Evolutionary conservation across 1,140 invertebrate genomes (phyloP).

Genomic region (Pseudoatta argentina): DNA sequence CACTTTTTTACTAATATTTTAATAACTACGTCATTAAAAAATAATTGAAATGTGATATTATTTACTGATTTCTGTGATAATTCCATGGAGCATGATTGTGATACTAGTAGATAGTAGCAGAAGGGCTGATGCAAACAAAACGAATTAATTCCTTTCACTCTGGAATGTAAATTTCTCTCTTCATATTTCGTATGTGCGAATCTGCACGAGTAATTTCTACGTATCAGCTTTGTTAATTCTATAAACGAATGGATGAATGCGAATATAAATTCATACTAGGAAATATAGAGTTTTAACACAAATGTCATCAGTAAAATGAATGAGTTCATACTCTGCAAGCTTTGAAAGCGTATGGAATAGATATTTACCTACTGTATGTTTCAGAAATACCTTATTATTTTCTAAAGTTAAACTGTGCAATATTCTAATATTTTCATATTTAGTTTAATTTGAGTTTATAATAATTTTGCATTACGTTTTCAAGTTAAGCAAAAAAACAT

Average conservation of each 20-base stretch:
- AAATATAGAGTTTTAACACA: conserved; percentile 45
- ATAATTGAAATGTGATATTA: conserved; percentile 17
- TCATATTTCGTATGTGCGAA: not conserved
- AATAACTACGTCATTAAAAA: not conserved
- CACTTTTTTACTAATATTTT: not conserved
- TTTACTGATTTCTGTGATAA: conserved; percentile 12
- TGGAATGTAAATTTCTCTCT: conserved; percentile 11
- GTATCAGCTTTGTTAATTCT: not conserved
- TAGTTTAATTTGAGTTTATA: conserved; percentile 7
- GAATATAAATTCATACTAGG: conserved; percentile 23
- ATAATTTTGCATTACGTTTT: not conserved
- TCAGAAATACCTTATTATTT: not conserved
- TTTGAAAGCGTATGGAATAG: conserved; percentile 1
- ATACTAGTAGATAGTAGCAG: not conserved
- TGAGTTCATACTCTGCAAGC: not conserved
- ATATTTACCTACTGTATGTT: not conserved
- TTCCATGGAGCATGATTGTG: not conserved
- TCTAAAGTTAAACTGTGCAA: not conserved
- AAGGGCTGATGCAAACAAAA: not conserved
- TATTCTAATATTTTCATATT: not conserved
- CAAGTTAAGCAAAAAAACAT: not conserved
- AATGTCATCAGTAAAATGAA: conserved; percentile 33
- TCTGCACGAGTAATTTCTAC: not conserved
- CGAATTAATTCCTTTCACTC: conserved; percentile 16
- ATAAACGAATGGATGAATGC: not conserved